phyloP scores from a whole-genome alignment of 2,888 invertebrate species.

The Halocaridina rubra region DNA sequence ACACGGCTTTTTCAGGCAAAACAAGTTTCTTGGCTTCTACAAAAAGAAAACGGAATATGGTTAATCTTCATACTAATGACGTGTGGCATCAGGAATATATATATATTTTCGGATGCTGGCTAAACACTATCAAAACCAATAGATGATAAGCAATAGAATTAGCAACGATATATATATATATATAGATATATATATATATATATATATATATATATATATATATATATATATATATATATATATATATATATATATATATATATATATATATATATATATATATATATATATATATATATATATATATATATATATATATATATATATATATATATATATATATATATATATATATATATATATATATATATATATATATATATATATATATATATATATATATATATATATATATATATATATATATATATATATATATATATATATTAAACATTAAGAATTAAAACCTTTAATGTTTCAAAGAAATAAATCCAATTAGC shows the following conservation, averaged over 20 bases:
- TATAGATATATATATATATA: background rate
- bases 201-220: too few relatives aligned
- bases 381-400: background rate
- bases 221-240: too few relatives aligned
- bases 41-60: background rate
- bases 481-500: too few relatives aligned
- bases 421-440: background rate
- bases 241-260: too few relatives aligned
- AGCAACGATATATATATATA: background rate
- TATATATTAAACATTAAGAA: background rate
- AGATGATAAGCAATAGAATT: too few relatives aligned
- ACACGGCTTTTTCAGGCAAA: slow-evolving; percentile 33
- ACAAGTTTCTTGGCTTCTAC: slow-evolving; percentile 41
- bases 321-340: background rate
- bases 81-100: too few relatives aligned
- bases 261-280: background rate
- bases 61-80: too few relatives aligned
- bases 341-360: background rate
- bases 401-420: background rate
- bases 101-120: too few relatives aligned
- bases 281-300: background rate
- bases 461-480: too few relatives aligned
- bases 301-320: slow-evolving; percentile 10
- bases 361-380: background rate
- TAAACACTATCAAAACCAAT: too few relatives aligned